phyloP scores from a whole-genome alignment of 2,797 vertebrate species.

The Tauraco hartlaubi region DNA sequence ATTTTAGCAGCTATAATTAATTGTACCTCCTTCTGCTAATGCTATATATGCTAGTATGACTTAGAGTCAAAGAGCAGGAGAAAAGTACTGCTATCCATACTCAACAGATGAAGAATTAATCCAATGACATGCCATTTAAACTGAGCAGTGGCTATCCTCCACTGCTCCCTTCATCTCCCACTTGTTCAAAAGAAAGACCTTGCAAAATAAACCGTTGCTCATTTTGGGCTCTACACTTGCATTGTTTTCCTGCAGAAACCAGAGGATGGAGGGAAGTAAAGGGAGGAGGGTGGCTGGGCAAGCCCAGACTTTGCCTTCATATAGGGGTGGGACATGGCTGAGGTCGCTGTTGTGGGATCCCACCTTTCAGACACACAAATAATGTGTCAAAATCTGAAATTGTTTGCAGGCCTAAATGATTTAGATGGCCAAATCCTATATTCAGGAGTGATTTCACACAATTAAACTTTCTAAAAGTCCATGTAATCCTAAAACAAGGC shows the following conservation, averaged over 20 bases:
- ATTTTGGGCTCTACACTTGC: neutral
- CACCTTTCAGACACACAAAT: neutral
- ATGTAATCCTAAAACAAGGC: neutral
- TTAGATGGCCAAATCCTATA: neutral
- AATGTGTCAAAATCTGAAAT: neutral
- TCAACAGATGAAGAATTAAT: neutral
- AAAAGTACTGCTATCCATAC: neutral
- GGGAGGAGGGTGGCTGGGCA: neutral
- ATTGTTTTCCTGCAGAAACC: neutral
- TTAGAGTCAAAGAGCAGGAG: neutral
- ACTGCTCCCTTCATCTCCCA: neutral
- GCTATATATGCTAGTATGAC: neutral
- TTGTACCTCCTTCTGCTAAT: neutral
- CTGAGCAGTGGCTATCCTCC: neutral
- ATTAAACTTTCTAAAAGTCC: neutral
- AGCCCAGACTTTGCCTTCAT: neutral
- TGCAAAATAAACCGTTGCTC: neutral
- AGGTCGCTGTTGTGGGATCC: neutral
- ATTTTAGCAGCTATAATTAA: neutral
- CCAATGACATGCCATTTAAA: neutral
- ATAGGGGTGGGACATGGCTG: neutral
- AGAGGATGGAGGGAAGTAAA: neutral
- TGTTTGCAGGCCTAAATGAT: neutral
- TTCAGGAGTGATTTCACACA: neutral
- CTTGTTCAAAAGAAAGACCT: neutral